Evolutionary conservation across 2,113 vertebrate genomes (phyloP), one percentile per base, ranked within the genome.

Genomic region (Dipodomys stephensi): DNA sequence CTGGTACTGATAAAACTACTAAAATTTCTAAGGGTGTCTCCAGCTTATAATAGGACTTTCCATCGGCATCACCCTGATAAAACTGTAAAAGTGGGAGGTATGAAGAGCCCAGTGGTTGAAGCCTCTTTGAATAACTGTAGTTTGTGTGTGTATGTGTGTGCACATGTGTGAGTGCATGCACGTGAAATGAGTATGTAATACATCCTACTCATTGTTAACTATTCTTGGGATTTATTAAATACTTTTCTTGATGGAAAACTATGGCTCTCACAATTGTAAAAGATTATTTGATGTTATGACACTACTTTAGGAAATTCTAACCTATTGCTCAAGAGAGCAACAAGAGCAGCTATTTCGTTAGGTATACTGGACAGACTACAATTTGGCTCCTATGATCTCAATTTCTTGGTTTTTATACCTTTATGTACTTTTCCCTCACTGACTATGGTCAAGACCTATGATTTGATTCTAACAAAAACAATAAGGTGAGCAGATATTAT

Each of bases 401-500:
- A 80, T 72, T 85, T 84, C 35, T 62, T 88, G n/a, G 22, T 46
- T 32, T 53, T 30, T 68, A 25, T 39, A 27, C 1, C 22, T 82
- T 30, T 65, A 22, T 72, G 62, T 57, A 69, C 80, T 28, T n/a
- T 72, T 73, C 15, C 30, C 28, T 46, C 22, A n/a, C 8, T 87
- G 35, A 79, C 72, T 91, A 13, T 87, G 8, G 53, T 81, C 80
- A 78, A 28, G 32, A 88, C 11, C 23, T 39, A 7, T 53, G 25
- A 90, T 16, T 88, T 76, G 28, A 32, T 93, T 94, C 67, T 77
- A 80, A 64, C n/a, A 30, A 91, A 35, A 4, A 49, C 3, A 49
- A 27, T 73, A 76, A 85, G 62, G 20, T n/a, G n/a, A 81, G 46
- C 39, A 25, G 32, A 44, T 27, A 8, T 13, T 78, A 74, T 32